phyloP scores from a whole-genome alignment of 1,140 invertebrate species.

The Drosophila eugracilis region DNA sequence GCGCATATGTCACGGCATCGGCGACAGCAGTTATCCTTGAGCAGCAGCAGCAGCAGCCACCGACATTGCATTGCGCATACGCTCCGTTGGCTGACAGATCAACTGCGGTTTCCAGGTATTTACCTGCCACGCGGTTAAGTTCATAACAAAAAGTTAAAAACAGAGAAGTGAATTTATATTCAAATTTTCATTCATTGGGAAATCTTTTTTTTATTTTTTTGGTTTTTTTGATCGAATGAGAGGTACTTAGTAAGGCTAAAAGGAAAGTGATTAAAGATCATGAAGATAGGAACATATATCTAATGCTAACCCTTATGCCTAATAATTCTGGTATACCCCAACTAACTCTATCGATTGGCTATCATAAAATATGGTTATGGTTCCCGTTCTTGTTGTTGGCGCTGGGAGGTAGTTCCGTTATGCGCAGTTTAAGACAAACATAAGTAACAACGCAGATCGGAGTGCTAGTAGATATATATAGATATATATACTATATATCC shows the following conservation, averaged over 20 bases:
- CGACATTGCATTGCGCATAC: constrained; percentile 67
- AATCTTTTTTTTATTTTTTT: neutral
- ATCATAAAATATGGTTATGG: constrained; percentile 44
- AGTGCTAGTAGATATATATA: constrained; percentile 7
- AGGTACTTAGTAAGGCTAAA: too few species aligned
- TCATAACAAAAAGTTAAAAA: constrained; percentile 1
- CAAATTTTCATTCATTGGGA: neutral
- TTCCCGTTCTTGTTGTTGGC: constrained; percentile 10
- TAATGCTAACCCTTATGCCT: too few species aligned
- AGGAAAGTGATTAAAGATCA: too few species aligned
- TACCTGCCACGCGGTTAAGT: neutral
- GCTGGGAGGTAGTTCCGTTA: constrained; percentile 27
- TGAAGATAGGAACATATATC: too few species aligned
- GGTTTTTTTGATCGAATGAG: neutral
- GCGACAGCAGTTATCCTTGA: constrained; percentile 53
- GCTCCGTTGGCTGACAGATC: constrained; percentile 50
- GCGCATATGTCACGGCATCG: constrained; percentile 66
- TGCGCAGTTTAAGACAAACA: constrained; percentile 41
- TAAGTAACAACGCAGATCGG: constrained; percentile 34
- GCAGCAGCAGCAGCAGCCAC: constrained; percentile 1
- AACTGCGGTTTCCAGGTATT: constrained; percentile 34
- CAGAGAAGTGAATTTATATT: neutral
- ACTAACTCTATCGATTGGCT: constrained; percentile 9
- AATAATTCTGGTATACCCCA: neutral
- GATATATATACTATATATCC: neutral